Evolutionary conservation across 2,113 vertebrate genomes (phyloP).

Genomic region (Nycticryphes semicollaris): DNA sequence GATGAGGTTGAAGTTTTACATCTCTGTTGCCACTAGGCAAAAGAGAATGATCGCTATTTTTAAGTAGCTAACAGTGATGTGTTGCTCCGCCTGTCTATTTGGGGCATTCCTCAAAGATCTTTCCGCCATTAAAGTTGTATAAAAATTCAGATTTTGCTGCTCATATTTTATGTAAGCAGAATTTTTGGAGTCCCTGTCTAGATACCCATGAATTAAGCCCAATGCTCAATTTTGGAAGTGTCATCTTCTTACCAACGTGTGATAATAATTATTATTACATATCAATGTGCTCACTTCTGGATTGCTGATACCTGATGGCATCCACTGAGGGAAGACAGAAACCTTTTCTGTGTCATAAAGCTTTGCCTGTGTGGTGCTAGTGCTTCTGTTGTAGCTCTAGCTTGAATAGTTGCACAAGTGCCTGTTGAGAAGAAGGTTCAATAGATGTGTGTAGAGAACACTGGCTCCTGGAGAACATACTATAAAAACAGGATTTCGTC

Average conservation of each 20-base stretch:
- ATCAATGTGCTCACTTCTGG: neutral
- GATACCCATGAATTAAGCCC: neutral
- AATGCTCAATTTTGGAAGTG: neutral
- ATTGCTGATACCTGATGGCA: neutral
- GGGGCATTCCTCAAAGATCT: neutral
- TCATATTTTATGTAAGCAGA: neutral
- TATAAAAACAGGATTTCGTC: neutral
- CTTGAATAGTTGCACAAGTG: neutral
- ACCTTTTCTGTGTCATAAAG: neutral
- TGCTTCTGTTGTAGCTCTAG: neutral
- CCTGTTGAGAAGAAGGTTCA: neutral
- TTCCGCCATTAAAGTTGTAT: neutral
- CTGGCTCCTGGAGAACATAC: neutral
- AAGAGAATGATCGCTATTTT: neutral
- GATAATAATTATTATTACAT: neutral
- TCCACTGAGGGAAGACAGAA: neutral
- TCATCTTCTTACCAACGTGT: neutral
- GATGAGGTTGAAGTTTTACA: neutral
- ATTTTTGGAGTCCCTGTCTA: neutral
- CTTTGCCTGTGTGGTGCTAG: neutral
- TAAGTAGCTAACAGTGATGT: neutral
- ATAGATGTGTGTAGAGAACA: neutral
- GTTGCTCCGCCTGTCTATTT: neutral
- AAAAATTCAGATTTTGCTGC: neutral
- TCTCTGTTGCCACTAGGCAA: neutral